A percentile compares a stretch with the other conserved stretches of the same genome.
phyloP scores from a whole-genome alignment of 1,140 invertebrate genomes.

The Drosophila nebulosa region DNA sequence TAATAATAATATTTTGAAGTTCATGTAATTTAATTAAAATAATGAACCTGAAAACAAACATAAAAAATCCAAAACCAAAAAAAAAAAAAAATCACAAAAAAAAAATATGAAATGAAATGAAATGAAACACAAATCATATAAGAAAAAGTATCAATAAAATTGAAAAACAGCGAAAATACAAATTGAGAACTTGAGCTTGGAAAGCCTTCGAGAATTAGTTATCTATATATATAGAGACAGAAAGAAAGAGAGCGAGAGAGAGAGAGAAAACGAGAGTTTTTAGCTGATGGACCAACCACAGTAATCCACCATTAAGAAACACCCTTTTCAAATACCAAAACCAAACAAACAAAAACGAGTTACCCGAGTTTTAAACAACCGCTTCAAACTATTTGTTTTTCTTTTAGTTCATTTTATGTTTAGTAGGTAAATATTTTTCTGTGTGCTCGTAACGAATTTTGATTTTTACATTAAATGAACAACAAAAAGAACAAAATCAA shows the following conservation, averaged over 20 bases:
- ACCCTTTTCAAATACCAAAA: conserved; percentile 18
- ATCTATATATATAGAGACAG: neutral
- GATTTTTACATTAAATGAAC: conserved; percentile 67
- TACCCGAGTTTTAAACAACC: conserved; percentile 53
- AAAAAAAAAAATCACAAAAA: conserved; percentile 23
- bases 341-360: conserved; percentile 58
- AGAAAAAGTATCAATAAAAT: conserved; percentile 30
- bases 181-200: conserved; percentile 16
- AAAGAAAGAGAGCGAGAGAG: neutral
- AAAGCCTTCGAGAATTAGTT: neutral
- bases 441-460: conserved; percentile 76
- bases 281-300: conserved; percentile 3
- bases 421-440: conserved; percentile 73
- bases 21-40: conserved; percentile 80
- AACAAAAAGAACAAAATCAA: conserved; percentile 44
- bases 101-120: conserved; percentile 25
- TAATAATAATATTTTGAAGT: conserved; percentile 79
- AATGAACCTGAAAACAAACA: conserved; percentile 70
- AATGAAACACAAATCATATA: conserved; percentile 13
- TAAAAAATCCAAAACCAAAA: conserved; percentile 41
- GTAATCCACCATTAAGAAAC: conserved; percentile 26
- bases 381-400: conserved; percentile 62
- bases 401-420: conserved; percentile 77
- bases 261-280: neutral
- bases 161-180: conserved; percentile 20